Conservation (phyloP, 2,888 invertebrate species). For the Drosophila eohydei region DNA sequence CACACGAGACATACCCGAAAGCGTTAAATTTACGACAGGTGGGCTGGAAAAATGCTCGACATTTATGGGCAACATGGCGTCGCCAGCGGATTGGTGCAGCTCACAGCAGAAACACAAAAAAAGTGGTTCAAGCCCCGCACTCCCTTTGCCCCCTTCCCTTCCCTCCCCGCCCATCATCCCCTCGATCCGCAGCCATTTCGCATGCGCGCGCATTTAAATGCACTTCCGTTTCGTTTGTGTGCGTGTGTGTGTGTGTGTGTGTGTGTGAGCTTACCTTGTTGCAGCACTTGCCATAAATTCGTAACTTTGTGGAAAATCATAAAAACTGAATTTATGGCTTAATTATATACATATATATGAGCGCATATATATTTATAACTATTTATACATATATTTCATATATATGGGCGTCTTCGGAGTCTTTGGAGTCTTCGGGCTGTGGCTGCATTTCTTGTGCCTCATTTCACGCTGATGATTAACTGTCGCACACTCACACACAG, state of each 20-base stretch:
- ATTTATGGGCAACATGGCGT: conserved; percentile 69
- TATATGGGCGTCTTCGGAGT: conserved; percentile 15
- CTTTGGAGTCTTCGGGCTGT: conserved; percentile 8
- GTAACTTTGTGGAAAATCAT: conserved; percentile 82
- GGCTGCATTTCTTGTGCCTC: conserved; percentile 68
- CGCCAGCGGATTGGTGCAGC: conserved; percentile 38
- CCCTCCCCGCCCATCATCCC: not conserved
- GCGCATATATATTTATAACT: conserved; percentile 10
- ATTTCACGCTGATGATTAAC: conserved; percentile 80
- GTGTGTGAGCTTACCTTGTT: conserved; percentile 49
- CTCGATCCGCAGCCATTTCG: conserved; percentile 59
- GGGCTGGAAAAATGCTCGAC: conserved; percentile 49
- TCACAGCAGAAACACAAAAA: conserved; percentile 2
- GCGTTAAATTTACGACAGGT: conserved; percentile 79
- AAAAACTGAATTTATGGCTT: conserved; percentile 82
- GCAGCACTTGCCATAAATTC: conserved; percentile 72
- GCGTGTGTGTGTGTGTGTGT: conserved; percentile 31
- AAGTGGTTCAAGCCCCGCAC: not conserved
- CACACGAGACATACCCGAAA: conserved; percentile 50
- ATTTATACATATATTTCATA: not conserved
- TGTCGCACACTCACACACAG: conserved; percentile 49
- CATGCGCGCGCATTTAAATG: conserved; percentile 81
- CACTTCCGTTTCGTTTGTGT: conserved; percentile 70
- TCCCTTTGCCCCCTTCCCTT: not conserved
- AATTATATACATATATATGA: conserved; percentile 71